Evolutionary conservation across 2,797 vertebrate genomes (phyloP).

Genomic region (Platyrinchus mystaceus): DNA sequence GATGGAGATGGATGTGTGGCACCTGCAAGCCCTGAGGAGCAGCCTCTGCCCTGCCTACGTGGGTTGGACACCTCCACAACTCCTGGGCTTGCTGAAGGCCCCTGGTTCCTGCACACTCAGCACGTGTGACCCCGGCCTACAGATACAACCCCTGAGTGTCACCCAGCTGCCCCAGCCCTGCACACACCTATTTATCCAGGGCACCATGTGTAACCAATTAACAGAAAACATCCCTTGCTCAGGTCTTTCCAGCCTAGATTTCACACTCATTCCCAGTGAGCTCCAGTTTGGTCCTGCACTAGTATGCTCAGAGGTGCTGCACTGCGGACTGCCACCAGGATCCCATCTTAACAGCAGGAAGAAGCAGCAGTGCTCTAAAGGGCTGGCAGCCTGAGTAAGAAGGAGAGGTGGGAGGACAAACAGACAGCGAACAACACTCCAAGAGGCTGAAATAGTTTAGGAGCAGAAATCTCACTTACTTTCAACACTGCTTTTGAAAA

Average conservation of each 20-base stretch:
- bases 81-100: neutral
- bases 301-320: accelerated
- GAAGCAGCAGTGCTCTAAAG: neutral
- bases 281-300: neutral
- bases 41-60: accelerated
- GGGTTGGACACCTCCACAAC: accelerated
- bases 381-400: neutral
- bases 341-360: neutral
- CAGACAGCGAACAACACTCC: neutral
- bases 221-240: neutral
- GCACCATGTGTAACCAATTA: neutral
- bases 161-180: neutral
- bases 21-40: neutral
- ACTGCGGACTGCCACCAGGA: neutral
- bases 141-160: neutral
- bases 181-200: neutral
- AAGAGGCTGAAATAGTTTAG: neutral
- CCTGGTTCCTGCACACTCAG: neutral
- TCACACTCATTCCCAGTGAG: neutral
- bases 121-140: neutral
- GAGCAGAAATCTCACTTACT: neutral
- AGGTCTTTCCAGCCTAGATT: neutral
- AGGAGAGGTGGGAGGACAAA: neutral
- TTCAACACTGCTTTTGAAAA: neutral
- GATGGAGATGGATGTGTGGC: too few relatives aligned